These are phyloP conservation scores for Elysia crispata DNA, from an alignment of 2,888 invertebrate species.

Conservation along the genomic window DNA sequence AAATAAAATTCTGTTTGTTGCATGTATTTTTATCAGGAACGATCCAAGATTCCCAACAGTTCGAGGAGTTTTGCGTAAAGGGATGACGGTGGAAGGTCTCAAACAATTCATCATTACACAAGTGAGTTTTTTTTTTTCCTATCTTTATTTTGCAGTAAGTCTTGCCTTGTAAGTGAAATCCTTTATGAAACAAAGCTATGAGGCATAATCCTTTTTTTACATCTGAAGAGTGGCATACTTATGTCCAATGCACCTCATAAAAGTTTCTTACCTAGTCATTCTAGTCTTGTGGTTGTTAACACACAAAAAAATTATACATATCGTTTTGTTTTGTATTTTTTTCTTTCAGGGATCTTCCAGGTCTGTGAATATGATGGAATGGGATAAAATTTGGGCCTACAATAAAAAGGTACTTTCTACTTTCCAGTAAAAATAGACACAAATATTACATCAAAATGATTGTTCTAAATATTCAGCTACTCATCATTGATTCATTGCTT, in stretches of 20 bases:
- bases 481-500: no score
- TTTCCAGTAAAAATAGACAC: background rate
- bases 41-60: slow-evolving; percentile 99
- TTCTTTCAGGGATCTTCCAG: slow-evolving; percentile 90
- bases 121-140: slow-evolving; percentile 59
- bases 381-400: slow-evolving; percentile 99
- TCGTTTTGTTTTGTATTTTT: background rate
- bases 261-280: no score
- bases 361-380: slow-evolving; percentile 99
- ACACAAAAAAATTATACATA: no score
- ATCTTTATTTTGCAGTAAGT: background rate
- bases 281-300: no score
- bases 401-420: slow-evolving; percentile 91
- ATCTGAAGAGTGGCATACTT: background rate
- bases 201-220: background rate
- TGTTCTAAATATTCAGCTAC: no score
- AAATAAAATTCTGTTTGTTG: no score
- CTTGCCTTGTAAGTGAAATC: background rate
- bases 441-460: no score
- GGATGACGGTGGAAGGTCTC: slow-evolving; percentile 97
- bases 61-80: slow-evolving; percentile 94
- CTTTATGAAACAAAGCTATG: background rate
- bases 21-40: slow-evolving; percentile 83
- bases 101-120: slow-evolving; percentile 97
- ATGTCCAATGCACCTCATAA: no score